phyloP scores from a whole-genome alignment of 2,888 invertebrate species.

The Melipona beecheii region DNA sequence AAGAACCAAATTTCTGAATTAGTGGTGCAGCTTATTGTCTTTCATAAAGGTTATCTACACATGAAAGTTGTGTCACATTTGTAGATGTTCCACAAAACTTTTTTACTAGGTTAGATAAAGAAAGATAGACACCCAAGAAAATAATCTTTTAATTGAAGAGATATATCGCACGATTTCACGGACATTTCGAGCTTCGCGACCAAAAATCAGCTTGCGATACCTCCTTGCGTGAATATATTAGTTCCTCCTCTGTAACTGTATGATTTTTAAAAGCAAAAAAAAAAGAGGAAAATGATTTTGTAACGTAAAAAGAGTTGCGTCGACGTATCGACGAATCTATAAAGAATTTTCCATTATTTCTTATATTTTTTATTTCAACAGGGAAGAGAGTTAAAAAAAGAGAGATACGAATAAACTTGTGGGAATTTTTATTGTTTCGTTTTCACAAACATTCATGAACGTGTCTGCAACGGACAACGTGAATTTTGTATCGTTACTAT shows the following conservation, averaged over 20 bases:
- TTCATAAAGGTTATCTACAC: neutral
- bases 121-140: neutral
- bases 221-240: conserved; percentile 20
- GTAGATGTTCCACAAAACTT: neutral
- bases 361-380: conserved; percentile 6
- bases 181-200: conserved; percentile 7
- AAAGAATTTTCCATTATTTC: neutral
- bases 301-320: neutral
- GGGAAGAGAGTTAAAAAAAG: neutral
- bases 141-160: neutral
- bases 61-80: neutral
- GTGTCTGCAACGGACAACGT: conserved; percentile 24
- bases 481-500: conserved; percentile 67
- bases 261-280: conserved; percentile 21
- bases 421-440: conserved; percentile 15
- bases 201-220: neutral
- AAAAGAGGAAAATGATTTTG: neutral
- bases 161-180: neutral
- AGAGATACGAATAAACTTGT: neutral
- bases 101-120: neutral
- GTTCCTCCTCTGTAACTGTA: conserved; percentile 45
- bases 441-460: conserved; percentile 5
- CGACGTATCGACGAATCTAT: neutral
- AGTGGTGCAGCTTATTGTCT: neutral
- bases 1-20: conserved; percentile 8